Base-by-base conservation (phyloP, 2,797 vertebrate species). In the Etheostoma nigrum region DNA sequence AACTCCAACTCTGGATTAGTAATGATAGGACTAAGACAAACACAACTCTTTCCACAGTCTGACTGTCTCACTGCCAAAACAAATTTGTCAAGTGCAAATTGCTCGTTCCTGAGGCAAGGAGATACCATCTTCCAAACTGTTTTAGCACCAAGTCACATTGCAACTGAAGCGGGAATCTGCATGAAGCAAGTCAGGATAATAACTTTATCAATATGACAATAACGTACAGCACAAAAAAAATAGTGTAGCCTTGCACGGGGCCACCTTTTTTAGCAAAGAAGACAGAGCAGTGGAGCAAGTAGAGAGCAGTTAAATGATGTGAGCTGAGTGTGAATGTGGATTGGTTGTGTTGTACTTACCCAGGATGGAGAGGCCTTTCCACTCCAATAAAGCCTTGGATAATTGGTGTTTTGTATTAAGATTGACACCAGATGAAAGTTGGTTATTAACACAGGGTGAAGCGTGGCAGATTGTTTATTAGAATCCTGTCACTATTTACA, bases 381-480 rank as follows among this genome's bases (percentile, higher is more conserved):
- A 92, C 89, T 87, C 81, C 88, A 93, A 89, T 93, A 94, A 93
- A 90, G 93, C 91, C 91, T 90, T 82, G 69, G 91, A 92, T 95
- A 95, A 94, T 95, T 94, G 90, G 89, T 91, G 83, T 90, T 91
- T 87, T 89, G 79, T 92, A 95, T 95, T 90, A 95, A 94, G 94
- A 95, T 90, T 94, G 95, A 95, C 94, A 94, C 88, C 88, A 91
- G 92, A 94, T 92, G 88, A 93, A 93, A 94, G 91, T 91, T 87
- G 79, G 91, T 91, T 94, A 94, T 95, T 95, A 94, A 94, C 91
- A 92, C 79, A 51, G 90, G 93, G 89, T 94, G 93, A 95, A 93
- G 91, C 90, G 68, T 93, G 87, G 89, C 90, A 92, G 93, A 94
- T 93, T 95, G 93, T 95, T 95, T 95, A 94, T 95, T 95, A 94